Evolutionary conservation across 2,888 invertebrate species (phyloP), one percentile per base, ranked within the genome.

Genomic region (Cephus runcator): DNA sequence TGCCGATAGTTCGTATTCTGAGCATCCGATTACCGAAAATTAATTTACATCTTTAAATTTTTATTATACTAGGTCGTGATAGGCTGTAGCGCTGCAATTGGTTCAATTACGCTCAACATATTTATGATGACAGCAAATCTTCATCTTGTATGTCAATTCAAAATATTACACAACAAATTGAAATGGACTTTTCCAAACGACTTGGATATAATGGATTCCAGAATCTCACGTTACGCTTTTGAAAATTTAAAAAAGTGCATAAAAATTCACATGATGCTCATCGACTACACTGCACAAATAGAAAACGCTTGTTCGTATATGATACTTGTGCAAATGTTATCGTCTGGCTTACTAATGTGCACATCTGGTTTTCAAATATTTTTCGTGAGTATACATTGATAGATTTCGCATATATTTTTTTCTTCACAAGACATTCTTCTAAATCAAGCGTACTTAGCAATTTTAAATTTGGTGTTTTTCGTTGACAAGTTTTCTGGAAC

Each of bases 111-210:
- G 36, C 12, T 87, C 73, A 86, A 87, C 75, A 86, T 83, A 77
- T 79, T 85, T 4, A 69, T 87, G 11, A 80, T 80, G 71, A 68
- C 83, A 9, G 68, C 82, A 11, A 85, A 84, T 76, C 74, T 86
- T 2, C 82, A 84, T 40, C 76, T 81, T 0, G 83, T 82, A 9
- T 83, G 82, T 15, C 87, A 87, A 77, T 87, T 88, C 79, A 80
- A 81, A 35, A 85, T 87, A 36, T 76, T 87, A 56, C 83, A 84
- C 71, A 75, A 81, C 34, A 78, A 80, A 79, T 74, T 87, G 34
- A 82, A 78, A 73, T 56, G 40, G 40, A 36, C 82, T 12, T 79
- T 77, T 0, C 0, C 4, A 69, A 76, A 73, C 74, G 76, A 75
- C 40, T 69, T 36, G 56, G 33, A 35, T 12, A 30, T 30, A 36